Conservation (phyloP, 2,113 vertebrate genomes). For the Microcebus griseorufus region DNA sequence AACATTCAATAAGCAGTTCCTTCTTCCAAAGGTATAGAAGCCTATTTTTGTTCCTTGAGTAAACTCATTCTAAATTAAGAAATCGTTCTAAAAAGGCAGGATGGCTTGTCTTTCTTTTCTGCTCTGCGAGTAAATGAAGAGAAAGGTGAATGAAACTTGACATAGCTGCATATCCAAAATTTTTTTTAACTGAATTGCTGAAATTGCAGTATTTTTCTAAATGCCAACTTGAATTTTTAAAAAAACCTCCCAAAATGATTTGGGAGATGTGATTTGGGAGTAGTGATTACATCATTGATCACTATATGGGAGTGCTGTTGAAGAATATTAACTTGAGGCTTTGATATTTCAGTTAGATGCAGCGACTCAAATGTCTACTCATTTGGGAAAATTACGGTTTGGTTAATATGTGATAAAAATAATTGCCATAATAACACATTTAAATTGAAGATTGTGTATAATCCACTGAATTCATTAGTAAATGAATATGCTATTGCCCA, state of each 20-base stretch:
- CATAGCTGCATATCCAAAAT: not conserved
- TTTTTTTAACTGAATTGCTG: not conserved
- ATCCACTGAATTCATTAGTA: not conserved
- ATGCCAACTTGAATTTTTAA: not conserved
- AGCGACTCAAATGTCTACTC: not conserved
- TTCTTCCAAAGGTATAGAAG: not conserved
- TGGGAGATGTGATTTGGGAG: too few species aligned
- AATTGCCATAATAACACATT: not conserved
- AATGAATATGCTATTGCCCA: not conserved
- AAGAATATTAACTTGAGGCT: not conserved
- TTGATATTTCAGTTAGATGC: not conserved
- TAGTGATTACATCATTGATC: not conserved
- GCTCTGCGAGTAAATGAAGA: not conserved
- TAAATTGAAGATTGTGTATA: not conserved
- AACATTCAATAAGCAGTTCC: not conserved
- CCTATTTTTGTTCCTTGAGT: not conserved
- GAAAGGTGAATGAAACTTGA: not conserved
- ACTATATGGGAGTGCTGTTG: rapidly evolving
- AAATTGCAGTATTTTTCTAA: conserved; percentile 19
- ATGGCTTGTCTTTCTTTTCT: not conserved
- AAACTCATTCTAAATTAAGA: not conserved
- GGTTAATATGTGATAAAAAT: not conserved
- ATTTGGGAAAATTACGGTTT: not conserved
- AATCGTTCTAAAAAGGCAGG: not conserved
- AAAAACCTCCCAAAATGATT: not conserved